Base-by-base conservation (phyloP, 2,113 vertebrate species). In the cat (Felis catus) region DNA sequence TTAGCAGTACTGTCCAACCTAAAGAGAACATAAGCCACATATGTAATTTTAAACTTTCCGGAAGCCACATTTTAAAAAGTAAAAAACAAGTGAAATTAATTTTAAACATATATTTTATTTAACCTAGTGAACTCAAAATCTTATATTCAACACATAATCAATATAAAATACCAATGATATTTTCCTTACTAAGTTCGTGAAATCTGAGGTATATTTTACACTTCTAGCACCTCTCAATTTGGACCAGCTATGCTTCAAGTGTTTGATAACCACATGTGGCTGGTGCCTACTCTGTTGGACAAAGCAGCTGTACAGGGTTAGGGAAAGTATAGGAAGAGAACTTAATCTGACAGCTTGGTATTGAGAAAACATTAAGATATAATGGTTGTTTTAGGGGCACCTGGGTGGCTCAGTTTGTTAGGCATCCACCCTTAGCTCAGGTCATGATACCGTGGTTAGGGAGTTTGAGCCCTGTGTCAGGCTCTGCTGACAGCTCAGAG, bases 91-190 rank as follows among this genome's bases (percentile, higher is more conserved):
- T 89, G n/a, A 76, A 76, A 55, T 70, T 87, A 91, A 73, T 41
- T 93, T 97, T 84, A 82, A 94, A 88, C n/a, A 45, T 82, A 5
- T 27, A 36, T 89, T 94, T 79, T 84, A 82, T 87, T 90, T 74
- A 81, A 86, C 21, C 33, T 65, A n/a, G 8, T 79, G 4, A 39
- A 36, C 73, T 0, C 23, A 78, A 87, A 94, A 31, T 70, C 55
- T 39, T 71, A n/a, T 61, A 45, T 80, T 65, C 63, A 83, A 4
- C 15, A 78, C 85, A 29, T 71, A 78, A 66, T 91, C 13, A 71
- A 8, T 41, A 66, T 74, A 70, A 96, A 88, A 78, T 45, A 92
- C 39, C 55, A 63, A 58, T 76, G 19, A 36, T 48, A 33, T 78
- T 58, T 61, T 94, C 68, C 58, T 48, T n/a, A 45, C 16, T 55